These are phyloP conservation scores for Callyntrura guangdongensis DNA, from an alignment of 2,888 invertebrate genomes.

Conservation along the genomic window DNA sequence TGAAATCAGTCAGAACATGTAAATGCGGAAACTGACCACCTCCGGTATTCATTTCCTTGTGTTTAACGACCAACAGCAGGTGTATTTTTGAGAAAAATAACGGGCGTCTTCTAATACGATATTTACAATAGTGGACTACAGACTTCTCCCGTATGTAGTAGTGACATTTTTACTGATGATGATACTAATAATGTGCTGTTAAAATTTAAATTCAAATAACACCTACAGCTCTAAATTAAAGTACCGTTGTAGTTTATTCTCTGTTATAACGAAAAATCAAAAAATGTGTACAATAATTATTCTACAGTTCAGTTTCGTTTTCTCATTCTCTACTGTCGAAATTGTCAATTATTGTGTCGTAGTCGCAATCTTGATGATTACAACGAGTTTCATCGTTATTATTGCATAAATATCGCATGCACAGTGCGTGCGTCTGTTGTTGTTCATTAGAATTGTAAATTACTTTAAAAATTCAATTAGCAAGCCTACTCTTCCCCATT, in stretches of 20 bases:
- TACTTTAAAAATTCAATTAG: constrained; percentile 58
- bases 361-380: neutral
- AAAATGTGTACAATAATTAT: neutral
- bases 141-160: too few species aligned
- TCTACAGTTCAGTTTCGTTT: constrained; percentile 13
- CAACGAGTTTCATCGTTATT: neutral
- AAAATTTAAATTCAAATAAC: too few species aligned
- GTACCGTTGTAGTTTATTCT: too few species aligned
- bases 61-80: neutral
- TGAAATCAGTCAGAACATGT: constrained; percentile 23
- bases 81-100: neutral
- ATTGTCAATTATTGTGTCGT: too few species aligned
- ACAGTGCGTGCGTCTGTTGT: neutral
- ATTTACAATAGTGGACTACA: too few species aligned
- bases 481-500: neutral
- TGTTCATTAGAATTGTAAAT: constrained; percentile 34
- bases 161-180: too few species aligned
- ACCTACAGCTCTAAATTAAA: too few species aligned
- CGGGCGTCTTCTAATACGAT: too few species aligned
- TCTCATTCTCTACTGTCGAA: neutral
- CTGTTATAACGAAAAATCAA: too few species aligned
- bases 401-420: constrained; percentile 17
- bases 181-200: too few species aligned
- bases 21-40: constrained; percentile 70
- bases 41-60: constrained; percentile 27